These are phyloP conservation scores for Sylvia borin DNA, from an alignment of 2,797 vertebrate genomes.

Conservation along the genomic window DNA sequence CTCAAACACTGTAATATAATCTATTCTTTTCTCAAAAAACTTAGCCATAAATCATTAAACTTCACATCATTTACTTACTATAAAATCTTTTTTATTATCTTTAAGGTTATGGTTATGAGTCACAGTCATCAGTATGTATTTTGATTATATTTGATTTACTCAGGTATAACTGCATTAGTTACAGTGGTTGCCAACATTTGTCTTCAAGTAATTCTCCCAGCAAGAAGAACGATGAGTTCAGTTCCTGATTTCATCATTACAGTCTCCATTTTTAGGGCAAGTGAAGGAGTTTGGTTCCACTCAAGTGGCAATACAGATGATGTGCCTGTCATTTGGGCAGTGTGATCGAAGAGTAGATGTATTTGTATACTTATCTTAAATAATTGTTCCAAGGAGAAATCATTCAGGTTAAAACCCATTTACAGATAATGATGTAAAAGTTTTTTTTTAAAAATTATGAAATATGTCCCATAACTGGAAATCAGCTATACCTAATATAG, in stretches of 20 bases:
- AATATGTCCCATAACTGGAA: conserved; percentile 12
- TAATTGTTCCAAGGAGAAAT: conserved; percentile 69
- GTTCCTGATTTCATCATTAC: conserved; percentile 76
- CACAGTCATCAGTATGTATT: conserved; percentile 72
- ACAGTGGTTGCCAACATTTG: conserved; percentile 76
- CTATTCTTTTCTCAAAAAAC: neutral
- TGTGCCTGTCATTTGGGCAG: conserved; percentile 54
- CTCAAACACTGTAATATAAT: neutral
- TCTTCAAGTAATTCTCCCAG: conserved; percentile 73
- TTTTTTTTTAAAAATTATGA: conserved; percentile 16
- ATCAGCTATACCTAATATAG: neutral
- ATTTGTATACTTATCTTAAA: conserved; percentile 75
- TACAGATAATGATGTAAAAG: conserved; percentile 65
- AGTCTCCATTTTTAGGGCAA: conserved; percentile 72
- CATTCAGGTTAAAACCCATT: conserved; percentile 68
- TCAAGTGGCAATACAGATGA: conserved; percentile 74
- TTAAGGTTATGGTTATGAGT: conserved; percentile 64
- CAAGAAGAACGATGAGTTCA: conserved; percentile 70
- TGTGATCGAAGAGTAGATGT: conserved; percentile 65
- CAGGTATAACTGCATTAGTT: conserved; percentile 80
- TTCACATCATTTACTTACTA: conserved; percentile 66
- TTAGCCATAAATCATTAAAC: conserved; percentile 49
- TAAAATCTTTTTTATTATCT: conserved; percentile 64
- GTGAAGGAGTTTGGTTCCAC: conserved; percentile 76
- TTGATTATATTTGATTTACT: conserved; percentile 79